Evolutionary conservation across 2,888 invertebrate species (phyloP), one percentile per base, ranked within the genome.

Genomic region (Hetaerina titia): DNA sequence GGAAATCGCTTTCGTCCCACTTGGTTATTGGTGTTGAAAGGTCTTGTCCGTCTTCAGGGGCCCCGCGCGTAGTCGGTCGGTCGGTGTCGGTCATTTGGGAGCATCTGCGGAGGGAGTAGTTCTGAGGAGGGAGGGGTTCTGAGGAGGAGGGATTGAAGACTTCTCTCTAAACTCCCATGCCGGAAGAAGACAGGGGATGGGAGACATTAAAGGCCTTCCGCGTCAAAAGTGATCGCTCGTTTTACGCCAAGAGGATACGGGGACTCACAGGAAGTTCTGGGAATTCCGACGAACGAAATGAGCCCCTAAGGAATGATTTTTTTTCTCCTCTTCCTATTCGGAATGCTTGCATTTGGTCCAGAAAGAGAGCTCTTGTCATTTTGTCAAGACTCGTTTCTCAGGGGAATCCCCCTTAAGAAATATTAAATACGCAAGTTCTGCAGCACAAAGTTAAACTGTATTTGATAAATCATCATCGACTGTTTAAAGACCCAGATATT

Each of bases 21-120:
- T 81, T 81, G 81, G 81, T 81, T 81, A 81, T 81, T 81, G 81
- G 81, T 31, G 81, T 81, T 81, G 81, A 81, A 81, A 81, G 81
- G 81, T 81, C 31, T 25, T 31, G 81, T 31, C 13, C 81, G 31
- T 81, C 81, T 2, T 31, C 81, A 25, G 45, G 45, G 45, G 81
- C 81, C 13, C 1, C 60, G 60, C 60, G 11, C 60, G 13, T 60
- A 17, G 81, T 31, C 11, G 81, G 11, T 31, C 81, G 81, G 81
- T 11, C 25, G 81, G 25, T 25, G 81, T 11, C 25, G 81, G 25
- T 25, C 31, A 11, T 81, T 25, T 4, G 81, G 81, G 81, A 31
- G 31, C 81, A 81, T 81, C 81, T 81, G 81, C 25, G 81, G 22
- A 81, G 25, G 45, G 45, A 45, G 45, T 31, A 81, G 81, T 11